A percentile compares a stretch with the other conserved stretches of the same genome.
Evolutionary conservation across 2,797 vertebrate genomes (phyloP).

Genomic region (Champsocephalus esox): DNA sequence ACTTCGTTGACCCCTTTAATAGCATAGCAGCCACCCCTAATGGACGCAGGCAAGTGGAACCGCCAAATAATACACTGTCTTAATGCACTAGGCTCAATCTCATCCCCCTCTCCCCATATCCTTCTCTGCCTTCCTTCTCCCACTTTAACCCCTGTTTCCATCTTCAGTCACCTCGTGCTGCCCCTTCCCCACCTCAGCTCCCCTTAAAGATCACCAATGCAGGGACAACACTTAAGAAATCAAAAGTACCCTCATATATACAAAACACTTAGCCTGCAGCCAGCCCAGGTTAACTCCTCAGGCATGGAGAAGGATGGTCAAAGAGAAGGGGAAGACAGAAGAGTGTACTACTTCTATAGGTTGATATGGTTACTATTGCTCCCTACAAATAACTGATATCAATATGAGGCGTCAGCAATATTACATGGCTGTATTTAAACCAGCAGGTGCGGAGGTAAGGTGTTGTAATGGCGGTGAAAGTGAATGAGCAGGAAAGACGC

Average conservation of each 20-base stretch:
- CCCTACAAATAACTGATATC: slow-evolving; percentile 22
- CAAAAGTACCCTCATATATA: slow-evolving; percentile 61
- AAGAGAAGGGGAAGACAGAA: neutral
- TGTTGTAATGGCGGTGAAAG: slow-evolving; percentile 72
- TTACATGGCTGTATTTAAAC: slow-evolving; percentile 34
- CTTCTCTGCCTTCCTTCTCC: slow-evolving; percentile 62
- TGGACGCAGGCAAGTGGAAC: slow-evolving; percentile 84
- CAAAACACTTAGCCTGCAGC: slow-evolving; percentile 63
- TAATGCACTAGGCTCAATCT: slow-evolving; percentile 84
- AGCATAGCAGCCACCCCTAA: slow-evolving; percentile 81
- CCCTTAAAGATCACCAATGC: slow-evolving; percentile 63
- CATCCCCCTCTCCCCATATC: slow-evolving; percentile 69
- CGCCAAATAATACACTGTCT: slow-evolving; percentile 85
- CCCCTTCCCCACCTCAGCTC: slow-evolving; percentile 48
- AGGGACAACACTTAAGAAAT: slow-evolving; percentile 77
- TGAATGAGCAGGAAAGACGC: slow-evolving; percentile 76
- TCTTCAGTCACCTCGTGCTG: slow-evolving; percentile 59
- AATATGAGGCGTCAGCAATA: slow-evolving; percentile 18
- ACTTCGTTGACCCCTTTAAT: slow-evolving; percentile 83
- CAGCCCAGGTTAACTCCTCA: slow-evolving; percentile 32
- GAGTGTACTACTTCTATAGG: neutral
- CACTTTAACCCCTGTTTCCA: slow-evolving; percentile 76
- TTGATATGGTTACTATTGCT: slow-evolving; percentile 11
- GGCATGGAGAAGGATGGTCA: slow-evolving; percentile 13
- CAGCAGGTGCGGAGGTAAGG: slow-evolving; percentile 66